Evolutionary conservation across 2,113 vertebrate species (phyloP).

Genomic region (Triplophysa dalaica): DNA sequence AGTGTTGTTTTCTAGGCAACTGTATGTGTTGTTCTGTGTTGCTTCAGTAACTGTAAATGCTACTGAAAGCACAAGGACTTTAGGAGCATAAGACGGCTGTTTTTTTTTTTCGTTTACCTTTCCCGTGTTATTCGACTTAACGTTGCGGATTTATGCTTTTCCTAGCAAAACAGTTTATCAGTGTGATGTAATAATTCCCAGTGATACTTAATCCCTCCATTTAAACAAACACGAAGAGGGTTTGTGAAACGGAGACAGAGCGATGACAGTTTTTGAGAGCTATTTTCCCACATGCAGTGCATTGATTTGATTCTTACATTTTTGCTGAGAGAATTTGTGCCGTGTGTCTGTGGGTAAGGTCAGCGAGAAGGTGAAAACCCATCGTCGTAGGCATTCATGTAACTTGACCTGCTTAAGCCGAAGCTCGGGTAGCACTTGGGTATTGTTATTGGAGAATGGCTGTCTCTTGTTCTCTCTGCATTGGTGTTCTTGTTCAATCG

Average conservation of each 20-base stretch:
- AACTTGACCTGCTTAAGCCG: neutral
- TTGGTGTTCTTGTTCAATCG: neutral
- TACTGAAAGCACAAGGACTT: neutral
- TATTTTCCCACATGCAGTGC: neutral
- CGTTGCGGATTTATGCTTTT: neutral
- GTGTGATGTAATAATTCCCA: neutral
- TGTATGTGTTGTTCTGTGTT: neutral
- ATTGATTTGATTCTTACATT: neutral
- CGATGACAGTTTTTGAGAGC: neutral
- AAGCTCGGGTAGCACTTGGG: conserved; percentile 6
- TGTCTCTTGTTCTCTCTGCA: conserved; percentile 11
- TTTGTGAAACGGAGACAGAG: neutral
- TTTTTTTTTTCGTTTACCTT: neutral
- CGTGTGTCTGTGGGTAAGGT: conserved; percentile 4
- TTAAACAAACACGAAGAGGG: neutral
- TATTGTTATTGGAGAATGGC: conserved; percentile 24
- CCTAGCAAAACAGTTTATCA: neutral
- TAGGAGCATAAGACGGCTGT: neutral
- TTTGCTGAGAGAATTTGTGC: neutral
- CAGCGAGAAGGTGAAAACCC: neutral
- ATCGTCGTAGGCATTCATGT: conserved; percentile 25
- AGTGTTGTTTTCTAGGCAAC: neutral
- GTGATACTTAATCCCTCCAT: neutral
- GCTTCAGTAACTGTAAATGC: neutral
- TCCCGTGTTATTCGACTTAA: neutral